A percentile compares a stretch with the other conserved stretches of the same genome.
These are phyloP conservation scores for Callocephalon fimbriatum DNA, from an alignment of 2,113 vertebrate species.

Conservation along the genomic window DNA sequence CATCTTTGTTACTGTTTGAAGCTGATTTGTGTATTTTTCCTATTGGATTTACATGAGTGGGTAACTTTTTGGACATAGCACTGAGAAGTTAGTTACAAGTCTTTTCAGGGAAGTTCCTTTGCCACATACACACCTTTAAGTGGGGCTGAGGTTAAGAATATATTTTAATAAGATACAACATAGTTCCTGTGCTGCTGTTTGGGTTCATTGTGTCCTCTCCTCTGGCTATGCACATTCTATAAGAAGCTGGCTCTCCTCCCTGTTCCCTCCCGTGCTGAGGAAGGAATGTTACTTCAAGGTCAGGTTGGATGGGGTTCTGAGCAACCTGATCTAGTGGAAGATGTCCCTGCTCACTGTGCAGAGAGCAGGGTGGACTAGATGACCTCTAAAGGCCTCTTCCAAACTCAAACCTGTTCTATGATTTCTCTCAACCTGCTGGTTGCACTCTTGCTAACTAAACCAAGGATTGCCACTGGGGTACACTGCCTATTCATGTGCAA, in stretches of 20 bases:
- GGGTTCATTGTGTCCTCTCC: background rate
- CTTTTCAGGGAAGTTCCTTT: background rate
- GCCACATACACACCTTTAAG: background rate
- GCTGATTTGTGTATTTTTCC: background rate
- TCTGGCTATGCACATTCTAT: background rate
- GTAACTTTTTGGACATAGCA: background rate
- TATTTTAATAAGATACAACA: background rate
- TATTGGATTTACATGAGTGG: background rate
- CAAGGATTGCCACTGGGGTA: background rate
- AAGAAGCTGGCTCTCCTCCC: background rate
- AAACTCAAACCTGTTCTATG: background rate
- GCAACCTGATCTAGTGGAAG: background rate
- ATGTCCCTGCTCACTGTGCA: background rate
- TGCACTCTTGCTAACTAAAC: background rate
- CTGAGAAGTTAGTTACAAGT: background rate
- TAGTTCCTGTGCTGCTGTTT: background rate
- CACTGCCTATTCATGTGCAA: too few species aligned
- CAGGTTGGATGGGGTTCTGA: background rate
- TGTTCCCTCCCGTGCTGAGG: background rate
- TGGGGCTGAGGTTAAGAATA: background rate
- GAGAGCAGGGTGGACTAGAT: background rate
- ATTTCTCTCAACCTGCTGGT: background rate
- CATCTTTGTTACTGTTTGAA: background rate
- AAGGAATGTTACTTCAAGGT: background rate
- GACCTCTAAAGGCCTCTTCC: background rate